Conservation (phyloP, 2,797 vertebrate genomes). For the Phylloscopus collybita region DNA sequence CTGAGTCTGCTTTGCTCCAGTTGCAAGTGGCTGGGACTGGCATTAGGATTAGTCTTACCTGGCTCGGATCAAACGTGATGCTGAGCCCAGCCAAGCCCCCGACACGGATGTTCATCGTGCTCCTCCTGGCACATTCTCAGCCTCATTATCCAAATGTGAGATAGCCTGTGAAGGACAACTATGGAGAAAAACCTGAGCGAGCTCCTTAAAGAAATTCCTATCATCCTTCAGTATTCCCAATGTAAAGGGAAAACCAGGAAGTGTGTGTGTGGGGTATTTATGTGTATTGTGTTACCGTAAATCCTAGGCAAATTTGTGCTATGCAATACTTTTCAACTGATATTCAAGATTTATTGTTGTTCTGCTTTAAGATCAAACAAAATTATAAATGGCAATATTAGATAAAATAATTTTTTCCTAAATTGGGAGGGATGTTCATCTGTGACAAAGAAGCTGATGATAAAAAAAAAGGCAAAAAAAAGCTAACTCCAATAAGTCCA, state of each 20-base stretch:
- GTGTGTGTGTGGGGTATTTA: not conserved
- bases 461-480: no score
- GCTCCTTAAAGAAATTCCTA: not conserved
- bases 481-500: accelerated
- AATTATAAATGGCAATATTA: not conserved
- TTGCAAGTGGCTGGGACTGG: not conserved
- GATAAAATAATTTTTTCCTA: not conserved
- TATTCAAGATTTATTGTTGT: not conserved
- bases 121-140: not conserved
- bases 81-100: not conserved
- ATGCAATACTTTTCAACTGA: not conserved
- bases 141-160: not conserved
- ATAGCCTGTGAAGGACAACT: not conserved
- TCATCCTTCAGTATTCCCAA: not conserved
- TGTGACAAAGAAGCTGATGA: not conserved
- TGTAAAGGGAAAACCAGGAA: not conserved
- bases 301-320: not conserved
- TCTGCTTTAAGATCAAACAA: not conserved
- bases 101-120: accelerated
- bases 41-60: not conserved
- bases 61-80: accelerated
- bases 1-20: not conserved
- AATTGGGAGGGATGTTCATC: not conserved
- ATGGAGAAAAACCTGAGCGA: not conserved
- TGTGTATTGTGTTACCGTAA: accelerated